phyloP scores from a whole-genome alignment of 1,140 invertebrate species.

The Leptinotarsa texana region DNA sequence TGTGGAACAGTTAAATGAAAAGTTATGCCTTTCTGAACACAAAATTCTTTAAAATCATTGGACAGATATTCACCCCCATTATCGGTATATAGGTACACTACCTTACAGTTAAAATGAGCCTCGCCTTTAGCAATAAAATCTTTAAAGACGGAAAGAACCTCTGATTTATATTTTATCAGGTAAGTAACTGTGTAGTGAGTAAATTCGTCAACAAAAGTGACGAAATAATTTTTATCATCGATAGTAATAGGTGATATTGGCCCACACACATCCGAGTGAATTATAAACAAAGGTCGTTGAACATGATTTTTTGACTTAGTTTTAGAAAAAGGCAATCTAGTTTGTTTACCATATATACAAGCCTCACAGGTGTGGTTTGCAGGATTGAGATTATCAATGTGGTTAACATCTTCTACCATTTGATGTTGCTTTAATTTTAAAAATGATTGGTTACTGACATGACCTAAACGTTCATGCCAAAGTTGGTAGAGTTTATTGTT shows the following conservation, averaged over 20 bases:
- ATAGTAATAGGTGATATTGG: constrained; percentile 53
- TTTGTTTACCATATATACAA: constrained; percentile 57
- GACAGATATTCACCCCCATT: constrained; percentile 57
- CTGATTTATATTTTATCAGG: constrained; percentile 27
- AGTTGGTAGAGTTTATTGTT: constrained; percentile 20
- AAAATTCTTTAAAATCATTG: constrained; percentile 54
- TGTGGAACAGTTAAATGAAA: constrained; percentile 57
- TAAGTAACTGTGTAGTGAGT: constrained; percentile 50
- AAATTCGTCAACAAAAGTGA: constrained; percentile 53
- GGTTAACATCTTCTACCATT: constrained; percentile 40
- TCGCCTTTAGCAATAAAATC: constrained; percentile 50
- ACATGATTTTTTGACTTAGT: constrained; percentile 50
- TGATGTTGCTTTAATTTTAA: constrained; percentile 41
- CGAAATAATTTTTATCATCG: constrained; percentile 53
- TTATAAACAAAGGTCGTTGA: constrained; percentile 53
- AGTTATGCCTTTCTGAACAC: constrained; percentile 54
- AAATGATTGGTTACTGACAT: constrained; percentile 22
- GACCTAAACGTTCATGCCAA: constrained; percentile 37
- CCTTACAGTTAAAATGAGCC: constrained; percentile 51
- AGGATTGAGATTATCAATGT: constrained; percentile 41
- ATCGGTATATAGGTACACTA: constrained; percentile 55
- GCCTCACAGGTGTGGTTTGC: constrained; percentile 54
- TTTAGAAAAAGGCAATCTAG: constrained; percentile 52
- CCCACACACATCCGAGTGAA: constrained; percentile 57
- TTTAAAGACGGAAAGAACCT: constrained; percentile 48